Evolutionary conservation across 2,888 invertebrate genomes (phyloP).

Genomic region (Cheilosia variabilis): DNA sequence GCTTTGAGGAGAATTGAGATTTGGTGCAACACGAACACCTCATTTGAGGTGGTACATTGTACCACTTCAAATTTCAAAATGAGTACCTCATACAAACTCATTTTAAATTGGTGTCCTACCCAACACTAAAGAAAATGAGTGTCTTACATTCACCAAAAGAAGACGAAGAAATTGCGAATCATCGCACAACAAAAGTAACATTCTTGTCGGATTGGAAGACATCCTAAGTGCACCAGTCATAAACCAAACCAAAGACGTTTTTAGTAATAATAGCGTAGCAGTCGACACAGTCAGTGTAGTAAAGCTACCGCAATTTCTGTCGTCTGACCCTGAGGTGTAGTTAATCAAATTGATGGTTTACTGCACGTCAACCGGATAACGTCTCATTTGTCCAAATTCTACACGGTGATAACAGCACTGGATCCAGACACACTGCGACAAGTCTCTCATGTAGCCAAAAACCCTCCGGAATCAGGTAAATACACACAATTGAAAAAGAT

Average conservation of each 20-base stretch:
- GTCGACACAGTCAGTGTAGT: slow-evolving; percentile 3
- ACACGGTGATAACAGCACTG: slow-evolving; percentile 14
- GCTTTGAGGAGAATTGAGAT: too few relatives aligned
- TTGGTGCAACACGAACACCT: too few relatives aligned
- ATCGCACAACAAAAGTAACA: not conserved
- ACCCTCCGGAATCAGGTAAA: slow-evolving; percentile 16
- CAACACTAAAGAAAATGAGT: not conserved
- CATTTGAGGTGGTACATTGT: too few relatives aligned
- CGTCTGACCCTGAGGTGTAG: slow-evolving; percentile 2
- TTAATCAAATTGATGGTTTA: slow-evolving; percentile 8
- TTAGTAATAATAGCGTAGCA: not conserved
- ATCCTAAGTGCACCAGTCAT: not conserved
- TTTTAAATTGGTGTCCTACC: too few relatives aligned
- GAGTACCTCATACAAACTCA: too few relatives aligned
- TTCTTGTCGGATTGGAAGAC: not conserved
- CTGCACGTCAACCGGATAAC: slow-evolving; percentile 6
- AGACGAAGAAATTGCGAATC: not conserved
- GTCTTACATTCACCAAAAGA: not conserved
- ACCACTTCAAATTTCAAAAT: too few relatives aligned
- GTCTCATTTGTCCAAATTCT: slow-evolving; percentile 14
- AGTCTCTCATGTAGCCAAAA: slow-evolving; percentile 12
- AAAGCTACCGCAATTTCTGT: not conserved
- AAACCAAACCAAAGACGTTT: not conserved
- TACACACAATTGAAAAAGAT: slow-evolving; percentile 1
- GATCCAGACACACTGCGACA: slow-evolving; percentile 16